A percentile compares a stretch with the other conserved stretches of the same genome.
Conservation (phyloP, 1,140 invertebrate genomes). For the Aphelenchoides besseyi region DNA sequence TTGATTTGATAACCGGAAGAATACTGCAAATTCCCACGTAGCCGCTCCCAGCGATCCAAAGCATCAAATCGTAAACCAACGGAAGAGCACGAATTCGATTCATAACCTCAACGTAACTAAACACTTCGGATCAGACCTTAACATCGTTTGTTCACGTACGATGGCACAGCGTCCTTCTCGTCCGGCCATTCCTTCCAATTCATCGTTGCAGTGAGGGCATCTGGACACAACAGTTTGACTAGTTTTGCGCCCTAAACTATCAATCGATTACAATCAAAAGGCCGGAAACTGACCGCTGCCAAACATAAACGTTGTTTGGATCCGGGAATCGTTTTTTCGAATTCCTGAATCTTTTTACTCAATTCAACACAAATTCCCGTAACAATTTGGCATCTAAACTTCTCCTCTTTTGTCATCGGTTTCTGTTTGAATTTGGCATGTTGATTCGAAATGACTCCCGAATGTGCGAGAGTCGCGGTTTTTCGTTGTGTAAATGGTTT, state of each 20-base stretch:
- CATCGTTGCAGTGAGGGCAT: neutral
- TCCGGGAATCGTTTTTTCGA: neutral
- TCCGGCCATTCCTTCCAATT: neutral
- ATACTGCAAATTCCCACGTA: neutral
- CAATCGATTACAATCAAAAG: neutral
- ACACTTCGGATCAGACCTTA: neutral
- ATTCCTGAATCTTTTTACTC: neutral
- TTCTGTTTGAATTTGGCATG: conserved; percentile 8
- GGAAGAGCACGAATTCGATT: neutral
- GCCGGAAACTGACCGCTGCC: neutral
- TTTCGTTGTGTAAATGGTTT: neutral
- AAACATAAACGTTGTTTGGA: neutral
- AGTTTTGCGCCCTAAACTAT: neutral
- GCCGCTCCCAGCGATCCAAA: neutral
- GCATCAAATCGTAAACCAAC: neutral
- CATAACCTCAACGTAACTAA: neutral
- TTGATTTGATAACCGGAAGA: neutral
- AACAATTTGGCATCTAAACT: conserved; percentile 1
- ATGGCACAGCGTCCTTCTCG: neutral
- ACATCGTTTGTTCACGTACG: neutral
- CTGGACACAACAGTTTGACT: neutral
- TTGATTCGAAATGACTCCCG: conserved; percentile 11
- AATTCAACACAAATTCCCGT: neutral
- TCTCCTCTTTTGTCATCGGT: neutral
- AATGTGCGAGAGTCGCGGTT: conserved; percentile 19